Base-by-base conservation (phyloP, 2,888 invertebrate genomes). In the Chelonus formosanus region DNA sequence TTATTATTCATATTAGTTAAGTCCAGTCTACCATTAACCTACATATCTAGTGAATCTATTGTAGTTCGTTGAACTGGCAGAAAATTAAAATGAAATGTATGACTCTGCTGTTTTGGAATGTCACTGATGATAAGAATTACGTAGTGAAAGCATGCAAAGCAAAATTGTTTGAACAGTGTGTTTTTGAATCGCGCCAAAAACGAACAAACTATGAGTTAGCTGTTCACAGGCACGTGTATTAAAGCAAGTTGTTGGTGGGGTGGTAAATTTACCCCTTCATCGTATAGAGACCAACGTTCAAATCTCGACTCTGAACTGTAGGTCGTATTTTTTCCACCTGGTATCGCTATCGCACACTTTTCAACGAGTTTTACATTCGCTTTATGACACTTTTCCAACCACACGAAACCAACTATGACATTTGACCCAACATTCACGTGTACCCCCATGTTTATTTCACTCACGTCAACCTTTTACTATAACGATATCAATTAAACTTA, bases 331-430 rank as follows among this genome's bases (percentile, higher is more conserved):
- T 73, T 70, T 40, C 43, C 47, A 34, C 32, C 8, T 71, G 73
- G 75, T 80, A 80, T 79, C 78, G 77, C 75, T 74, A 76, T 75
- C 78, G 20, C 20, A 71, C 78, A 75, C 79, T 80, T 79, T 80
- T 80, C 79, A 77, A 70, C 77, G 74, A 75, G 76, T 75, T 79
- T 78, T 73, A 77, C 78, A 77, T 78, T 75, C 75, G 74, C 76
- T 77, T 74, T 77, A 76, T 75, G 78, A 79, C 78, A 77, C 77
- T 78, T 74, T 77, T 76, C 76, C 74, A 76, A 73, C 68, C 72
- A 78, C 77, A 75, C 76, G 76, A 77, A 75, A 75, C 63, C 52
- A 59, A 66, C 63, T 44, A 10, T n/a, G 43, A 7, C 64, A 48
- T 45, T 35, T 54, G 31, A 31, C 50, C 50, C 52, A 45, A n/a